Evolutionary conservation across 1,140 invertebrate species (phyloP).

Genomic region (Drosophila paulistorum): DNA sequence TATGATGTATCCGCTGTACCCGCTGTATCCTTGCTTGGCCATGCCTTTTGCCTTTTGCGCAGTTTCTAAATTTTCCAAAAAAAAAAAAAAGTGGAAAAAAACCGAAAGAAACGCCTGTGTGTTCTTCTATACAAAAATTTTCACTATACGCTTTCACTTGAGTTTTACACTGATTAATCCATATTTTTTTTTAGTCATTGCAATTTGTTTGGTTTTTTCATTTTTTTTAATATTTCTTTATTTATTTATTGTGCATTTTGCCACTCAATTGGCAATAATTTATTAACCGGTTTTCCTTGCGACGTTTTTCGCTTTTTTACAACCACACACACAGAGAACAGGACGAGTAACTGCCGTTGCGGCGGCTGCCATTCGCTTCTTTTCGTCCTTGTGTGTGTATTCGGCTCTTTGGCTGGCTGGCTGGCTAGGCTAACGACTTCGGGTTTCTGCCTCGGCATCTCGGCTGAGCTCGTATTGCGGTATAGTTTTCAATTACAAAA

Average conservation of each 20-base stretch:
- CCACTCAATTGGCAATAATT: constrained; percentile 80
- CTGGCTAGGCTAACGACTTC: constrained; percentile 21
- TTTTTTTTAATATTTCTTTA: constrained; percentile 37
- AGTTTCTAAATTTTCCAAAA: constrained; percentile 71
- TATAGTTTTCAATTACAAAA: constrained; percentile 72
- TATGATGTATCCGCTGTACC: neutral
- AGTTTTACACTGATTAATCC: constrained; percentile 45
- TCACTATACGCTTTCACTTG: constrained; percentile 61
- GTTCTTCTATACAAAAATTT: constrained; percentile 54
- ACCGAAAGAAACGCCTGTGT: constrained; percentile 53
- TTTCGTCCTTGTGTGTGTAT: constrained; percentile 40
- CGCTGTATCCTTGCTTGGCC: neutral
- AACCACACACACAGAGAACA: constrained; percentile 76
- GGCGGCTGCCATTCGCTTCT: constrained; percentile 34
- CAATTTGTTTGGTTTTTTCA: constrained; percentile 47
- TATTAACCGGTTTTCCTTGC: constrained; percentile 82
- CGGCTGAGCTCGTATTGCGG: constrained; percentile 44
- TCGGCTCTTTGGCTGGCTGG: constrained; percentile 34
- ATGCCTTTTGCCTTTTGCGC: constrained; percentile 59
- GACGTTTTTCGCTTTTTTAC: constrained; percentile 79
- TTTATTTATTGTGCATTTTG: constrained; percentile 65
- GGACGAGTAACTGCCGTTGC: constrained; percentile 58
- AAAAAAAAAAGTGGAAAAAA: too few species aligned
- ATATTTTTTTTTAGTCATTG: constrained; percentile 18
- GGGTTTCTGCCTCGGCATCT: constrained; percentile 25